These are phyloP conservation scores for Lepisosteus osseus DNA, from an alignment of 2,113 vertebrate genomes.

Conservation along the genomic window DNA sequence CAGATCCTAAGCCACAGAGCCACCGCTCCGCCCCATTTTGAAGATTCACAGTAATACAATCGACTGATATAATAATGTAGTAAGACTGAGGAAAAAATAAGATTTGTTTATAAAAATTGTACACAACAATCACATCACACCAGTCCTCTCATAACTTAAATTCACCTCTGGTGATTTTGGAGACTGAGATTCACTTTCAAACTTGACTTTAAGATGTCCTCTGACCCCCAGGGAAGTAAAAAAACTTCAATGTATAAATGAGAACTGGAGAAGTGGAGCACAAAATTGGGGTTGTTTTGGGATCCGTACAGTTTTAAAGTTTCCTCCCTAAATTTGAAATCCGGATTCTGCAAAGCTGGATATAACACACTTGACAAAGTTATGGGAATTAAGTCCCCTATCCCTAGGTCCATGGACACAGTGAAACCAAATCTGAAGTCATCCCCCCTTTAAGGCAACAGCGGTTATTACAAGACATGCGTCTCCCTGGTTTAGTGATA, in stretches of 20 bases:
- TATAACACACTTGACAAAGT: slow-evolving; percentile 34
- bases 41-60: too few species aligned
- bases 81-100: too few species aligned
- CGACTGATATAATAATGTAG: too few species aligned
- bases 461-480: slow-evolving; percentile 61
- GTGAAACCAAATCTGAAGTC: slow-evolving; percentile 64
- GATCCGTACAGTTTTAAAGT: slow-evolving; percentile 9
- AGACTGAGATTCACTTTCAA: too few species aligned
- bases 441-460: slow-evolving; percentile 62
- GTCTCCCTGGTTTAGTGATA: slow-evolving; percentile 73
- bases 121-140: too few species aligned
- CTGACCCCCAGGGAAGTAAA: too few species aligned
- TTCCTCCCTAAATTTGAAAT: slow-evolving; percentile 44
- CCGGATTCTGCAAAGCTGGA: slow-evolving; percentile 37
- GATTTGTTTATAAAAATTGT: too few species aligned
- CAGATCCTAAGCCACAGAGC: too few species aligned
- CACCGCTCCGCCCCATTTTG: too few species aligned
- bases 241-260: neutral
- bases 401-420: slow-evolving; percentile 57
- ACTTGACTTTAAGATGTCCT: slow-evolving; percentile 17
- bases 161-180: too few species aligned
- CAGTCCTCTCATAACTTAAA: too few species aligned
- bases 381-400: slow-evolving; percentile 47
- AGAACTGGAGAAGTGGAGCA: slow-evolving; percentile 64
- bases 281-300: slow-evolving; percentile 67